Evolutionary conservation across 2,797 vertebrate species (phyloP), one percentile per base, ranked within the genome.

Genomic region (Rhinophrynus dorsalis): DNA sequence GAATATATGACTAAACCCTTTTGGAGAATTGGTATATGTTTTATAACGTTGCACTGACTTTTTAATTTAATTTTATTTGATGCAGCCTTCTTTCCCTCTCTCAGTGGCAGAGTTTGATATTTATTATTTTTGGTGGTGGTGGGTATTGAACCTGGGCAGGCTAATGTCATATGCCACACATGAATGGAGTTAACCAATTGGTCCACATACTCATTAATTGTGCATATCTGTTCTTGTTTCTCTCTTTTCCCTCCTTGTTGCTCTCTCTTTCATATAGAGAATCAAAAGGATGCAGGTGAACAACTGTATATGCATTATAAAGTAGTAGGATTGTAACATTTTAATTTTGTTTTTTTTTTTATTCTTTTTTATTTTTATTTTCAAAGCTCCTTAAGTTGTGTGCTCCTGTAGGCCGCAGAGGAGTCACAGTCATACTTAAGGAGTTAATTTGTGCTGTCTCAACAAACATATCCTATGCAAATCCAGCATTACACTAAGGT

Each of bases 261-360:
- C 87, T 88, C 89, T 92, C 86, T 92, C 84, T 92, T 90, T 93
- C 89, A 92, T 92, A 94, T 90, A 94, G 98, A 96, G 85, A 95
- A 94, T 89, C 89, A 90, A 80, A 93, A 93, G 92, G 92, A 96
- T 20, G 83, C 92, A 97, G 94, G 93, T 96, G 94, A 97, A 98
- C 90, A 88, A 90, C 89, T 94, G 90, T 95, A 92, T 96, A 95
- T 91, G 84, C 87, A 84, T 95, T 93, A 90, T 94, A 89, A 92
- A 89, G 89, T 90, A 80, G 84, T 84, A 92, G 90, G 84, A 92
- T 83, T 91, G 88, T 88, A 82, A 81, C 86, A 80, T 89, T 88
- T 82, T 82, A 75, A 81, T 82, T 85, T 87, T n/a, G n/a, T n/a
- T 83, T 80, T 68, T 47, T 47, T 33, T 90, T 87, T 80, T 79